phyloP scores from a whole-genome alignment of 2,113 vertebrate species.

The Megalops atlanticus region DNA sequence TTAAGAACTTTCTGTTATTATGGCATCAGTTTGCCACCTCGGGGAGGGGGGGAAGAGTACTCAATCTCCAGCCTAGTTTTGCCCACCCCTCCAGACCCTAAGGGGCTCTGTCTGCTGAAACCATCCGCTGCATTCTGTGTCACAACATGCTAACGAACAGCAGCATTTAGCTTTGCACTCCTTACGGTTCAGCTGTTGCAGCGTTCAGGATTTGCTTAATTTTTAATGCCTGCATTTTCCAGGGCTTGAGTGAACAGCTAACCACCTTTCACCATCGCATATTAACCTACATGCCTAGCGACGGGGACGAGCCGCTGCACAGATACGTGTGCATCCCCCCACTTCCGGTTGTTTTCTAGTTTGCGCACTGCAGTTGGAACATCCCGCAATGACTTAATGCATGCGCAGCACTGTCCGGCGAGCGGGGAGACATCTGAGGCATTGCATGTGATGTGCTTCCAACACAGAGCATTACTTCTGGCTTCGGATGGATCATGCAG shows the following conservation, averaged over 20 bases:
- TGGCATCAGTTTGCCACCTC: too few relatives aligned
- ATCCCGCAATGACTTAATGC: background rate
- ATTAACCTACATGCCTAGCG: background rate
- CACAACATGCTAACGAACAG: background rate
- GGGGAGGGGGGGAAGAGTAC: too few relatives aligned
- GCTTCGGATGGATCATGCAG: background rate
- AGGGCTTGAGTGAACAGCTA: background rate
- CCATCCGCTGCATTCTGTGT: background rate
- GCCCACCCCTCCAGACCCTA: background rate
- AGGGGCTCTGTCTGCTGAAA: background rate
- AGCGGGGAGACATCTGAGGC: background rate
- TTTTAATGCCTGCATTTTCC: background rate
- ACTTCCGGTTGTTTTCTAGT: background rate
- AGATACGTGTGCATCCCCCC: background rate
- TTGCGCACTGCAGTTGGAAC: background rate
- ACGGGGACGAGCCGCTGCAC: background rate
- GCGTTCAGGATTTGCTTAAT: background rate
- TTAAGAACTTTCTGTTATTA: too few relatives aligned
- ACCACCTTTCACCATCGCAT: background rate
- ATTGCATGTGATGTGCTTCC: slow-evolving; percentile 6
- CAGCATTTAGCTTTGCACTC: slow-evolving; percentile 14
- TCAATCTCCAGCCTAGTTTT: slow-evolving; percentile 38
- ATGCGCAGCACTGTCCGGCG: background rate
- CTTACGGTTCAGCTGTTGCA: background rate
- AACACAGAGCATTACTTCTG: background rate